phyloP scores from a whole-genome alignment of 2,888 invertebrate genomes.

The Cerceris ruficornis region DNA sequence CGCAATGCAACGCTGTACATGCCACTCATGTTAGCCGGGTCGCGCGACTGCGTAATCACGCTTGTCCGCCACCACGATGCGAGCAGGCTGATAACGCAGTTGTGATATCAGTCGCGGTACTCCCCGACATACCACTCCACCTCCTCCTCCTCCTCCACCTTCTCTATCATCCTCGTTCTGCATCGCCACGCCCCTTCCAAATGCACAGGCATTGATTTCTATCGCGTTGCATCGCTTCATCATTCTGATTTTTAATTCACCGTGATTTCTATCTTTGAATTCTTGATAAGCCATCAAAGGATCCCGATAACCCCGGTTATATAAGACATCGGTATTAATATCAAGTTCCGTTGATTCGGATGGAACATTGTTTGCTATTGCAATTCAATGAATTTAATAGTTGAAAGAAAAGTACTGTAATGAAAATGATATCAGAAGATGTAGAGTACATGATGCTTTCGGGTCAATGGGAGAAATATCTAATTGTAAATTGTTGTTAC shows the following conservation, averaged over 20 bases:
- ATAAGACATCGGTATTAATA: too few species aligned
- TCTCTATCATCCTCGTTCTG: constrained; percentile 7
- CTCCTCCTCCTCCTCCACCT: neutral
- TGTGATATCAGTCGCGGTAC: constrained; percentile 56
- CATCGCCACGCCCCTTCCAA: constrained; percentile 30
- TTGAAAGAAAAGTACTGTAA: too few species aligned
- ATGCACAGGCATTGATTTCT: neutral
- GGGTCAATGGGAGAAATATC: neutral
- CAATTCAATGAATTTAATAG: too few species aligned
- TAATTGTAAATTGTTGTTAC: constrained; percentile 43
- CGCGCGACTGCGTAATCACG: constrained; percentile 76
- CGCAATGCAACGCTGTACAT: constrained; percentile 46
- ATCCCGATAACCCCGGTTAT: too few species aligned
- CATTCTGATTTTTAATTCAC: neutral
- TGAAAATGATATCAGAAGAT: too few species aligned
- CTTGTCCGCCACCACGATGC: constrained; percentile 62
- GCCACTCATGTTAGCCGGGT: constrained; percentile 78
- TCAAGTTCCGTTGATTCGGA: too few species aligned
- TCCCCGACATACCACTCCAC: constrained; percentile 16
- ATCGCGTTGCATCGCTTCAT: neutral
- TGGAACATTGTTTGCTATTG: too few species aligned
- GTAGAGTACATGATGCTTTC: too few species aligned
- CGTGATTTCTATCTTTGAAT: too few species aligned
- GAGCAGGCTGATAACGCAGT: constrained; percentile 59
- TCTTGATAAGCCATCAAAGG: too few species aligned